These are phyloP conservation scores for Pteromalus puparum DNA, from an alignment of 1,140 invertebrate genomes.

Conservation along the genomic window DNA sequence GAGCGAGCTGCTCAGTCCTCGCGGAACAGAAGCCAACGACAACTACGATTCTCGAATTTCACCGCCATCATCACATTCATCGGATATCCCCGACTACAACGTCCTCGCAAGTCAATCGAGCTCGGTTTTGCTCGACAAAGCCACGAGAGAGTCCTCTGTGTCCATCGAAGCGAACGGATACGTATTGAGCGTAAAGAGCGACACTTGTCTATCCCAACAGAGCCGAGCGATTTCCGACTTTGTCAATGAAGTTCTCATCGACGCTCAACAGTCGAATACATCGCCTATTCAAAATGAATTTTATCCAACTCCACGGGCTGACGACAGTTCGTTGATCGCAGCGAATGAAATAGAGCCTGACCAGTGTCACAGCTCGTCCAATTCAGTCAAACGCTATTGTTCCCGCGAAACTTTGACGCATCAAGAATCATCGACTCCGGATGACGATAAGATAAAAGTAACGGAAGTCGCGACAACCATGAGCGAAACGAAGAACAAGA, in stretches of 20 bases:
- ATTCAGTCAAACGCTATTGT: too few relatives aligned
- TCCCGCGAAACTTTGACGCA: too few relatives aligned
- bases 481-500: constrained; percentile 14
- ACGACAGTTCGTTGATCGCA: too few relatives aligned
- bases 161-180: not conserved
- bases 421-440: not conserved
- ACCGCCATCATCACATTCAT: not conserved
- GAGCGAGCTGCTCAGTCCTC: constrained; percentile 19
- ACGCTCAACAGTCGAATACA: not conserved
- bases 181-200: constrained; percentile 12
- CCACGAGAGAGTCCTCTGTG: not conserved
- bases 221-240: constrained; percentile 15
- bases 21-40: not conserved
- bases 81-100: not conserved
- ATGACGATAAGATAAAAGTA: too few relatives aligned
- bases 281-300: not conserved
- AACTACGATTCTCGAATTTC: not conserved
- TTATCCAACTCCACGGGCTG: too few relatives aligned
- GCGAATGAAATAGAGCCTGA: not conserved
- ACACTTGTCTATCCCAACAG: constrained; percentile 7
- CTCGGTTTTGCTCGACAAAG: not conserved
- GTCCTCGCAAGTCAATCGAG: not conserved
- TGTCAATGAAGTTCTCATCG: constrained; percentile 2
- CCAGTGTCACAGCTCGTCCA: not conserved
- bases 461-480: not conserved